Evolutionary conservation across 2,113 vertebrate genomes (phyloP).

Genomic region (Nycticebus coucang): DNA sequence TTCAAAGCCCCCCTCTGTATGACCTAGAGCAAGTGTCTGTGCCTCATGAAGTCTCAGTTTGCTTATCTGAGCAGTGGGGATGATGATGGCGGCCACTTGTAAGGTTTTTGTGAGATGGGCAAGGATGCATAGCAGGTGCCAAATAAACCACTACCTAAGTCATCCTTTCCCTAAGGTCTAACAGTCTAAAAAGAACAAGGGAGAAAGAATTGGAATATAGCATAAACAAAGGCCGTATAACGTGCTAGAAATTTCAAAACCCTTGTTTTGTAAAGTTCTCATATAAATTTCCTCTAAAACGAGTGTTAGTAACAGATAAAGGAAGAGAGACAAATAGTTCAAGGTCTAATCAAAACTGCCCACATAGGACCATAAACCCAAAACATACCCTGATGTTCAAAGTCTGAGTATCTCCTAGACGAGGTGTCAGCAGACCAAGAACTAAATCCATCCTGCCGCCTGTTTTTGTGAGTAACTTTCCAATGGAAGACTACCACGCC

Average conservation of each 20-base stretch:
- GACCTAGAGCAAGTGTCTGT: neutral
- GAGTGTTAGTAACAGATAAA: neutral
- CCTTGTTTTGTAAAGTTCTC: neutral
- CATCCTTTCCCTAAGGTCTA: neutral
- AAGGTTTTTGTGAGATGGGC: neutral
- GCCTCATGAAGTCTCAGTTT: neutral
- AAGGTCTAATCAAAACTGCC: neutral
- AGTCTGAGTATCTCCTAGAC: neutral
- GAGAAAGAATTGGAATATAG: neutral
- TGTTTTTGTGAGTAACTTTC: neutral
- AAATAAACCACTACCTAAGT: neutral
- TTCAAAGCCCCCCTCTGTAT: too few species aligned
- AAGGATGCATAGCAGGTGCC: neutral
- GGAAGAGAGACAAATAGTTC: neutral
- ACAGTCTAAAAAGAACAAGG: neutral
- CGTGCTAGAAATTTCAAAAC: neutral
- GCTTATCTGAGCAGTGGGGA: neutral
- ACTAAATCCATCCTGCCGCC: neutral
- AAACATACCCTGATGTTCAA: too few species aligned
- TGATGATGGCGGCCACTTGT: rapidly evolving
- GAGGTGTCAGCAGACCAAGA: neutral
- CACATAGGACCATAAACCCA: neutral
- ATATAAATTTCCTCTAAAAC: neutral
- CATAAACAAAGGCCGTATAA: neutral
- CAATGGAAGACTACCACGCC: rapidly evolving